These are phyloP conservation scores for Danio kyathit DNA, from an alignment of 2,797 vertebrate species.

Conservation along the genomic window DNA sequence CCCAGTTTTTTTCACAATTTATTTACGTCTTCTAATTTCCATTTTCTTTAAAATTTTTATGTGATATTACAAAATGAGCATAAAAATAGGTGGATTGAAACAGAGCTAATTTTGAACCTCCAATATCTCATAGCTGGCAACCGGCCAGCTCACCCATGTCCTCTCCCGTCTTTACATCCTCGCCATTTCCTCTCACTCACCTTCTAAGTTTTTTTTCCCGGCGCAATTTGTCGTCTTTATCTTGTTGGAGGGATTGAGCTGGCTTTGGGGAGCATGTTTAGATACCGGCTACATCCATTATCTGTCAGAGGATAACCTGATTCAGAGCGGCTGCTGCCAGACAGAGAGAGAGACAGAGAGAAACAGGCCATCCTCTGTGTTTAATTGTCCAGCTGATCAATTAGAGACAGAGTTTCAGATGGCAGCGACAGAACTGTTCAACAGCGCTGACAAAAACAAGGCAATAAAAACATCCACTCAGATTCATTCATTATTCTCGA, in stretches of 20 bases:
- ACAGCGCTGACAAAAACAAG: constrained; percentile 12
- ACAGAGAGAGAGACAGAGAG: constrained; percentile 3
- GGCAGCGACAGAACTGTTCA: background rate
- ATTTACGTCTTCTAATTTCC: no score
- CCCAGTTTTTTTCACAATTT: no score
- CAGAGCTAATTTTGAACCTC: no score
- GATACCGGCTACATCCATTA: constrained; percentile 71
- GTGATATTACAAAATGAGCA: no score
- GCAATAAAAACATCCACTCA: no score
- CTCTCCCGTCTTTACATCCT: constrained; percentile 40
- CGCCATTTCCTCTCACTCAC: background rate
- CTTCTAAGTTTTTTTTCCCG: constrained; percentile 41
- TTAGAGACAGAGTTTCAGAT: constrained; percentile 27
- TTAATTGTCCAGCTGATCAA: constrained; percentile 47
- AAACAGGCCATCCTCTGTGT: constrained; percentile 37
- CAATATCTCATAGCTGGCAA: no score
- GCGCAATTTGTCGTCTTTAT: constrained; percentile 69
- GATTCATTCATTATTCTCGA: no score
- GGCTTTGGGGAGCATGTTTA: constrained; percentile 69
- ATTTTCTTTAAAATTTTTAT: no score
- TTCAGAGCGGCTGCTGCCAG: constrained; percentile 58
- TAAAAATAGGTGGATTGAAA: no score
- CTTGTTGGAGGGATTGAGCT: constrained; percentile 61
- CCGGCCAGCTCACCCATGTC: background rate
- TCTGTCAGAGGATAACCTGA: constrained; percentile 68